Evolutionary conservation across 2,113 vertebrate species (phyloP).

Genomic region (Tamias sibiricus): DNA sequence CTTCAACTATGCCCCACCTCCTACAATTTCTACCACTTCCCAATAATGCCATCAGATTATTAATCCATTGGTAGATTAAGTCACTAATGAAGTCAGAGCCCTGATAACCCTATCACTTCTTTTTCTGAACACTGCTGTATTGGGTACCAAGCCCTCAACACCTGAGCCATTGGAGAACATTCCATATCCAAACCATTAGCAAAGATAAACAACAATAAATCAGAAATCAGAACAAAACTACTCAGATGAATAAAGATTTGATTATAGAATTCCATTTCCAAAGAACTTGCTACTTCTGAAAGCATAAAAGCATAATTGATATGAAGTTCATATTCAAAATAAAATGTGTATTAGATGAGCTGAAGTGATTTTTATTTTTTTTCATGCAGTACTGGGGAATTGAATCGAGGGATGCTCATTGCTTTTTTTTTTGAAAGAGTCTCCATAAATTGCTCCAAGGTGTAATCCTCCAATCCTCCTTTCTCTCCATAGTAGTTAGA

Average conservation of each 20-base stretch:
- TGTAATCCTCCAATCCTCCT: neutral
- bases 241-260: neutral
- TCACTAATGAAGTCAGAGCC: neutral
- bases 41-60: neutral
- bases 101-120: neutral
- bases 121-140: neutral
- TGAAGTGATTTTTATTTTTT: too few species aligned
- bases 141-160: neutral
- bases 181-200: neutral
- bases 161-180: neutral
- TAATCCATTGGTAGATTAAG: neutral
- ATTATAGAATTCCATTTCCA: neutral
- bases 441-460: too few species aligned
- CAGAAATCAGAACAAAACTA: neutral
- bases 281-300: neutral
- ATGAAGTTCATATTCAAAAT: neutral
- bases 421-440: neutral
- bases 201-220: neutral
- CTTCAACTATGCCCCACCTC: neutral
- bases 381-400: neutral
- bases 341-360: neutral
- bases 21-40: neutral
- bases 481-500: neutral
- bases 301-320: neutral
- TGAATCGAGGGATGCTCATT: neutral